Conservation (phyloP, 2,797 vertebrate genomes). For the Protonibea diacanthus region DNA sequence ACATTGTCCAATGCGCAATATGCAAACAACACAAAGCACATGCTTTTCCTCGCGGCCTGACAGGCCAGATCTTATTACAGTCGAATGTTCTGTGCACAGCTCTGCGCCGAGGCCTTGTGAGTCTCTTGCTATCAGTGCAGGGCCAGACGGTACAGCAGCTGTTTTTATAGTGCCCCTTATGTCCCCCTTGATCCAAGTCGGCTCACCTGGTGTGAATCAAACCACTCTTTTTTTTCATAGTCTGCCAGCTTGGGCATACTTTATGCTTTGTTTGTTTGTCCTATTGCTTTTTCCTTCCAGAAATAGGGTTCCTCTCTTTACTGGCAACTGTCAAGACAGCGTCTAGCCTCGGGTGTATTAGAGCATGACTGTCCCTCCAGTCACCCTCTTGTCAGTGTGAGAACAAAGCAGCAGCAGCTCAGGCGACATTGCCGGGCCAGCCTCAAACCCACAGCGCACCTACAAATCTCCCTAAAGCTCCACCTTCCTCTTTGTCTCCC, state of each 20-base stretch:
- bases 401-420: conserved; percentile 74
- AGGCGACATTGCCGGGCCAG: conserved; percentile 31
- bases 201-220: conserved; percentile 75
- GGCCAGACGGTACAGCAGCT: conserved; percentile 72
- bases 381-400: conserved; percentile 68
- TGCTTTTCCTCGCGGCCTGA: conserved; percentile 61
- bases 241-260: conserved; percentile 62
- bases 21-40: conserved; percentile 72
- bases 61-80: conserved; percentile 65
- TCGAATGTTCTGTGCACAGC: conserved; percentile 46
- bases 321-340: conserved; percentile 59
- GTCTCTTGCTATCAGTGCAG: conserved; percentile 61
- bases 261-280: conserved; percentile 70
- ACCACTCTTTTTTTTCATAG: conserved; percentile 45
- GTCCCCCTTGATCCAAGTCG: conserved; percentile 66
- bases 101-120: conserved; percentile 51
- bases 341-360: conserved; percentile 71
- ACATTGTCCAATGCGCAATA: conserved; percentile 53
- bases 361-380: conserved; percentile 65
- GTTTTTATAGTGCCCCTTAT: conserved; percentile 74
- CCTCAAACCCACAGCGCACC: conserved; percentile 56
- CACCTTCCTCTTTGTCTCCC: conserved; percentile 54
- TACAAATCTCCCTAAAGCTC: conserved; percentile 62
- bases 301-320: conserved; percentile 50
- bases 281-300: conserved; percentile 51